These are phyloP conservation scores for Aurelia coerulea DNA, from an alignment of 30 jellyfish, hydroid and myxozoan genomes.

Conservation along the genomic window DNA sequence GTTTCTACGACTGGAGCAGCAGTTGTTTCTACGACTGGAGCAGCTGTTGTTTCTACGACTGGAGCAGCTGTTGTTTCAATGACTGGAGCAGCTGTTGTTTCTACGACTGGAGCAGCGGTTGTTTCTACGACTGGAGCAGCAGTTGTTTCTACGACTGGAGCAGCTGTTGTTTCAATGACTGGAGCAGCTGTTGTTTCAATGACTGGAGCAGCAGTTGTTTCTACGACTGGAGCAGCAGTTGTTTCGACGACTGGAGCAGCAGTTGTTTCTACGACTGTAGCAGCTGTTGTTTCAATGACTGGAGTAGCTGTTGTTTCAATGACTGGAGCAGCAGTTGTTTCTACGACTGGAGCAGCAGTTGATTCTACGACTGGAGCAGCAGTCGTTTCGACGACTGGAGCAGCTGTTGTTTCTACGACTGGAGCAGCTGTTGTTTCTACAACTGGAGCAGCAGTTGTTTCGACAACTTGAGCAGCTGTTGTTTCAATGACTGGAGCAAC, in stretches of 20 bases:
- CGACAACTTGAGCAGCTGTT: no score
- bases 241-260: constrained; percentile 36
- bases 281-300: neutral
- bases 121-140: constrained; percentile 17
- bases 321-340: no score
- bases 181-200: constrained; percentile 37
- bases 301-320: no score
- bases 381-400: no score
- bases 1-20: constrained; percentile 44
- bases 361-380: no score
- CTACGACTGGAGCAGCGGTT: constrained; percentile 14
- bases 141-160: constrained; percentile 16
- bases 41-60: constrained; percentile 17
- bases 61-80: constrained; percentile 19
- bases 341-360: no score
- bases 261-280: constrained; percentile 2
- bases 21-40: constrained; percentile 2
- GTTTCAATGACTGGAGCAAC: no score
- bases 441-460: no score
- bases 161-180: neutral
- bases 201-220: constrained; percentile 13
- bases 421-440: no score
- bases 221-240: constrained; percentile 31
- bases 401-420: no score
- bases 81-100: constrained; percentile 11